phyloP scores from a whole-genome alignment of 2,888 invertebrate species.

The Bembecia ichneumoniformis region DNA sequence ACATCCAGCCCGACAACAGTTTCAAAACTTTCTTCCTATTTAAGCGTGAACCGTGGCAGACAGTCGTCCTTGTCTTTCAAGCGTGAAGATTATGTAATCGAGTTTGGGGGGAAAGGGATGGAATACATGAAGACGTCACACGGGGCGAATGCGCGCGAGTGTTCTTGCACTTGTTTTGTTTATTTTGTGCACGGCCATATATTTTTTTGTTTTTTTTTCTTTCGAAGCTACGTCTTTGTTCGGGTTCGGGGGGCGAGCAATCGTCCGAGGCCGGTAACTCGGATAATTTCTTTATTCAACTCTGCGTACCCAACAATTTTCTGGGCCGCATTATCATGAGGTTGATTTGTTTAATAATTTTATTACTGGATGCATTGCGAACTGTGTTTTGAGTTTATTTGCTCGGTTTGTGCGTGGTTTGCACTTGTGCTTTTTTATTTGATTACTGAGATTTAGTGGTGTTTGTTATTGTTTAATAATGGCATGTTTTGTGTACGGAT shows the following conservation, averaged over 20 bases:
- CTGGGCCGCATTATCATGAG: conserved; percentile 65
- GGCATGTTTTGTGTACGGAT: background rate
- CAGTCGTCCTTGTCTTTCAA: conserved; percentile 39
- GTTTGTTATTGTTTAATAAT: background rate
- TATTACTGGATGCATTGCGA: conserved; percentile 56
- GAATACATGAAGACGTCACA: conserved; percentile 69
- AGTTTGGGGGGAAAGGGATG: conserved; percentile 44
- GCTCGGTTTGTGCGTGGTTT: conserved; percentile 28
- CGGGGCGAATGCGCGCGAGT: conserved; percentile 64
- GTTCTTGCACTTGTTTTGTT: conserved; percentile 70
- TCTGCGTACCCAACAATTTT: conserved; percentile 66
- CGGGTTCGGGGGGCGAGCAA: conserved; percentile 49
- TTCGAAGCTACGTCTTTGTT: conserved; percentile 67
- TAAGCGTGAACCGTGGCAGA: conserved; percentile 35
- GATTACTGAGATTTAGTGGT: conserved; percentile 15
- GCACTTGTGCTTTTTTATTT: conserved; percentile 4
- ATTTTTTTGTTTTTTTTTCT: conserved; percentile 47
- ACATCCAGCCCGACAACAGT: conserved; percentile 43
- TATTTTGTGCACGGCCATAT: conserved; percentile 54
- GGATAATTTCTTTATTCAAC: conserved; percentile 71
- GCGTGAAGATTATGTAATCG: conserved; percentile 19
- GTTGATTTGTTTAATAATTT: conserved; percentile 73
- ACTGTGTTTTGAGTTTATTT: conserved; percentile 41
- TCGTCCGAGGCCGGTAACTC: conserved; percentile 54
- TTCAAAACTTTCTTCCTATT: conserved; percentile 68